Conservation (phyloP, 1,140 invertebrate genomes). For the Ganaspis sp. region DNA sequence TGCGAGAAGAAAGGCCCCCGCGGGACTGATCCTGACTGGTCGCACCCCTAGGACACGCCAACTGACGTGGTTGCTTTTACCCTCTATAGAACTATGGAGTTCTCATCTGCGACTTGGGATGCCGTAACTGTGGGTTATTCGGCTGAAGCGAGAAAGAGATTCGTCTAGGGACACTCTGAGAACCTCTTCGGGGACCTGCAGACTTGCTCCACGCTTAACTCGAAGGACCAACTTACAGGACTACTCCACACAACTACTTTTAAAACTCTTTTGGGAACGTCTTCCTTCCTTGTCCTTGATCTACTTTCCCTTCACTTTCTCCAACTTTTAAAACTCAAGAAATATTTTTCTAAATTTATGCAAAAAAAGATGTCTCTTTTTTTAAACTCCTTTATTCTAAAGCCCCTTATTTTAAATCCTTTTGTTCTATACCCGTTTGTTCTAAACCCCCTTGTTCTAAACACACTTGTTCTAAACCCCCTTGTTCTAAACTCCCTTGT, state of each 20-base stretch:
- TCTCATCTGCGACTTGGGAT: slow-evolving; percentile 43
- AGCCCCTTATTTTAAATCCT: no score
- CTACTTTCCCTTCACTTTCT: neutral
- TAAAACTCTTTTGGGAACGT: slow-evolving; percentile 31
- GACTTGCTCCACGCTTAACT: slow-evolving; percentile 29
- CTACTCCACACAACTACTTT: slow-evolving; percentile 35
- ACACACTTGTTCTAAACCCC: no score
- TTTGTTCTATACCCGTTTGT: no score
- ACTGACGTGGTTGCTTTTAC: slow-evolving; percentile 44
- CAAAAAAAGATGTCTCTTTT: no score
- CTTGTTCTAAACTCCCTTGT: no score
- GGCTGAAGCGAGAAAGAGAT: slow-evolving; percentile 22
- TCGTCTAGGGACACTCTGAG: slow-evolving; percentile 21
- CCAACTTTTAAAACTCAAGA: neutral
- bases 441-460: no score
- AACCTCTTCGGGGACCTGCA: slow-evolving; percentile 41
- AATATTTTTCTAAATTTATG: no score
- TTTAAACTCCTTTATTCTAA: no score
- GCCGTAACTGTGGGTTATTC: slow-evolving; percentile 42
- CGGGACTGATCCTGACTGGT: slow-evolving; percentile 65
- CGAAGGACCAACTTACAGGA: slow-evolving; percentile 11
- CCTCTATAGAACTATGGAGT: neutral
- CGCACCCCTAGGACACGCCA: slow-evolving; percentile 60
- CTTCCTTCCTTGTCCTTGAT: neutral
- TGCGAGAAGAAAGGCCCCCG: slow-evolving; percentile 59